Conservation (phyloP, 2,797 vertebrate genomes). For the Sebastes flavidus region DNA sequence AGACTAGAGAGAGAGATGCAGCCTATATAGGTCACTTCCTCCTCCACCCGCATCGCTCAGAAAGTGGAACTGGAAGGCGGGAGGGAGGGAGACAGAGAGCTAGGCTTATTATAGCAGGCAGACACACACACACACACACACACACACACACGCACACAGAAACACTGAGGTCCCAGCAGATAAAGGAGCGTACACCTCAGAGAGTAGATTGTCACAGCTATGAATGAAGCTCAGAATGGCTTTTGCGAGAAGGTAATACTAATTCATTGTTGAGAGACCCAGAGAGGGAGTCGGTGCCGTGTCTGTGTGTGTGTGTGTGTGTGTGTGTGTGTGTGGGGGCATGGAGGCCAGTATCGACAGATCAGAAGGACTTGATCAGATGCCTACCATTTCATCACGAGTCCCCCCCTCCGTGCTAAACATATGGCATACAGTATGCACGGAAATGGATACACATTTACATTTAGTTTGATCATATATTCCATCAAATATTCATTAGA, state of each 20-base stretch:
- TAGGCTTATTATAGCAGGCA: conserved; percentile 78
- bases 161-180: conserved; percentile 60
- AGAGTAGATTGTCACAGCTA: conserved; percentile 70
- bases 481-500: conserved; percentile 73
- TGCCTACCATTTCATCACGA: conserved; percentile 30
- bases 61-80: conserved; percentile 77
- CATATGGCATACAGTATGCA: conserved; percentile 41
- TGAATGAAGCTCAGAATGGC: conserved; percentile 72
- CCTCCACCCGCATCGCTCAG: conserved; percentile 73
- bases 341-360: conserved; percentile 18
- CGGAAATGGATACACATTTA: conserved; percentile 57
- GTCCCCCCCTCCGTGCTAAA: not conserved
- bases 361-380: conserved; percentile 50
- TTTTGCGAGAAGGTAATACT: conserved; percentile 66
- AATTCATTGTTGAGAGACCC: conserved; percentile 60
- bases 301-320: not conserved
- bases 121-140: conserved; percentile 27
- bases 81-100: conserved; percentile 62
- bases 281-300: not conserved
- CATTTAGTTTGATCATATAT: conserved; percentile 73
- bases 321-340: not conserved
- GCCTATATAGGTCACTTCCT: conserved; percentile 86
- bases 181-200: conserved; percentile 69
- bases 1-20: conserved; percentile 61
- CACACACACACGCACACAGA: conserved; percentile 24